phyloP scores from a whole-genome alignment of 2,888 invertebrate genomes.

The Archips crataeganus region DNA sequence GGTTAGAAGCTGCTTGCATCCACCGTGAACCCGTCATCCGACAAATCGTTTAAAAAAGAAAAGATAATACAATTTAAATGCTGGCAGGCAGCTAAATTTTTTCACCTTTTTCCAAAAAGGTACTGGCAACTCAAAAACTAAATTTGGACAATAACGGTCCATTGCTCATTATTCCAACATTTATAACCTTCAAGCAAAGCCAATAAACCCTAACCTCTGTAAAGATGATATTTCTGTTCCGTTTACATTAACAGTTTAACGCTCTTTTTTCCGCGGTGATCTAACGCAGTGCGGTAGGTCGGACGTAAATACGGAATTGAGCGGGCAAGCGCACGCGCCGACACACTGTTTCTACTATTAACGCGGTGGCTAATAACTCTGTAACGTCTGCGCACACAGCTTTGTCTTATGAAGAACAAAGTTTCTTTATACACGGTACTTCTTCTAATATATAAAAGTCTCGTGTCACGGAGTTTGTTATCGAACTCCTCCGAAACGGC shows the following conservation, averaged over 20 bases:
- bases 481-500: too few species aligned
- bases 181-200: background rate
- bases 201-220: constrained; percentile 7
- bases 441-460: too few species aligned
- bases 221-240: constrained; percentile 19
- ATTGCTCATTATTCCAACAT: background rate
- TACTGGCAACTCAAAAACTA: too few species aligned
- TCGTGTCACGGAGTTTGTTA: too few species aligned
- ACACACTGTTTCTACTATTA: constrained; percentile 56
- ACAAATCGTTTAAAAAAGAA: too few species aligned
- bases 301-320: constrained; percentile 55
- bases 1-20: too few species aligned
- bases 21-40: too few species aligned
- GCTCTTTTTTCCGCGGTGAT: constrained; percentile 19
- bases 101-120: too few species aligned
- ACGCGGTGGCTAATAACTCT: constrained; percentile 4
- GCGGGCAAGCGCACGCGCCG: constrained; percentile 68
- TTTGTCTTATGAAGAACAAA: too few species aligned
- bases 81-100: too few species aligned
- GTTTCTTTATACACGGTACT: too few species aligned
- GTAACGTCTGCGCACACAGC: constrained; percentile 13
- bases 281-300: constrained; percentile 69
- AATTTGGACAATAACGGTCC: background rate
- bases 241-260: constrained; percentile 30
- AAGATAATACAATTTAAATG: too few species aligned